Percentiles rank a stretch among this genome's conserved stretches.
phyloP scores from a whole-genome alignment of 2,113 vertebrate species.

The Mionectes macconnelli region DNA sequence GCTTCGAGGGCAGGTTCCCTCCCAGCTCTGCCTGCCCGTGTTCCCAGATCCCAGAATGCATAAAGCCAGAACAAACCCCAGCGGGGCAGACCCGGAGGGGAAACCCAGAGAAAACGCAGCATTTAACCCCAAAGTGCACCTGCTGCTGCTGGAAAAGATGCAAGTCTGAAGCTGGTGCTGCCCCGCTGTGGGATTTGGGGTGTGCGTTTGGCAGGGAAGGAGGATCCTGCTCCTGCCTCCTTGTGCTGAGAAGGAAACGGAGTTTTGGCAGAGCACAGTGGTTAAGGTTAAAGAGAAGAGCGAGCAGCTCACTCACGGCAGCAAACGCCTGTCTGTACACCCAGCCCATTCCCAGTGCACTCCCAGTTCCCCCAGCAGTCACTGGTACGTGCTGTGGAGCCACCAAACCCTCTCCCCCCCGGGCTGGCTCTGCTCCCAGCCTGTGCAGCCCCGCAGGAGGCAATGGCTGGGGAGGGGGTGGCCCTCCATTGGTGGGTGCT shows the following conservation, averaged over 20 bases:
- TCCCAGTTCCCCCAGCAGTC: neutral
- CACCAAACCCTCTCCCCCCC: no score
- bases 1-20: neutral
- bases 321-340: accelerated
- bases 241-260: neutral
- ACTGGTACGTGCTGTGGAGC: neutral
- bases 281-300: neutral
- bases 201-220: neutral
- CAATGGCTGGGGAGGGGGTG: neutral
- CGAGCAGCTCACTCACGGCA: accelerated
- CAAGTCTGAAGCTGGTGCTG: neutral
- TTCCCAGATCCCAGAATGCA: accelerated
- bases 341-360: neutral
- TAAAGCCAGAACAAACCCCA: neutral
- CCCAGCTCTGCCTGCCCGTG: neutral
- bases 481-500: neutral
- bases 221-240: neutral
- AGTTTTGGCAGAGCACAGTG: accelerated
- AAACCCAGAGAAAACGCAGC: neutral
- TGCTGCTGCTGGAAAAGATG: neutral
- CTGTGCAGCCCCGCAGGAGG: neutral
- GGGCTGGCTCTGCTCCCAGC: neutral
- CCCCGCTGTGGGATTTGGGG: neutral
- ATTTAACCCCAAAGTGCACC: neutral
- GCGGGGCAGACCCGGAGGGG: neutral